Evolutionary conservation across 2,797 vertebrate genomes (phyloP), one percentile per base, ranked within the genome.

Genomic region (Hippopotamyrus pictus): DNA sequence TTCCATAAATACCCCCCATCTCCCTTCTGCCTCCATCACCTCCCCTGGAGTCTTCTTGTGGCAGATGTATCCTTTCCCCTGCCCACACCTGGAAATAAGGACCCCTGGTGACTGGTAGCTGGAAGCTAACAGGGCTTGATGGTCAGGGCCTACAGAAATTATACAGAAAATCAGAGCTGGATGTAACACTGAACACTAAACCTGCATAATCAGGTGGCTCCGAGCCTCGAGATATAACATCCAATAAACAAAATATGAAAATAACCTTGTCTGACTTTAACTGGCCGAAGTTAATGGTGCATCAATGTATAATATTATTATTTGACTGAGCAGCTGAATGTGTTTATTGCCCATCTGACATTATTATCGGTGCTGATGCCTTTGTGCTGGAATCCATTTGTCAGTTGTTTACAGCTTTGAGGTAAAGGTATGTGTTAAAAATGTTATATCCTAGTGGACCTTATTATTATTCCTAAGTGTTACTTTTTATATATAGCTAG

Each of bases 1-100:
- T 87, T 59, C 17, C 65, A 79, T 50, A 90, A 73, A 88, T 90
- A 73, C 62, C 51, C 84, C 76, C 17, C n/a, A 79, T 76, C 62
- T 51, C 33, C 29, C 25, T 19, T 54, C 50, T 51, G 50, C 53
- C 85, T 86, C 57, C 83, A 89, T 50, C 57, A 79, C 19, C 73
- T 79, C 37, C 73, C 37, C 17, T 44, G 73, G 73, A 44, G 73
- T n/a, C 73, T 79, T n/a, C 73, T 79, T 41, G 37, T 44, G 41
- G 73, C 37, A n/a, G 73, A 79, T n/a, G 73, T 79, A 41, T 79
- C 73, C 37, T 41, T 41, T 76, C 37, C 33, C 0, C 17, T 37
- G 12, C 69, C 33, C 14, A 41, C 14, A 76, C 29, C 17, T 44
- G 73, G 73, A 79, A 79, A 3, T 41, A 44, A 41, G 37, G 73